phyloP scores from a whole-genome alignment of 2,113 vertebrate species.

The Cyanistes caeruleus region DNA sequence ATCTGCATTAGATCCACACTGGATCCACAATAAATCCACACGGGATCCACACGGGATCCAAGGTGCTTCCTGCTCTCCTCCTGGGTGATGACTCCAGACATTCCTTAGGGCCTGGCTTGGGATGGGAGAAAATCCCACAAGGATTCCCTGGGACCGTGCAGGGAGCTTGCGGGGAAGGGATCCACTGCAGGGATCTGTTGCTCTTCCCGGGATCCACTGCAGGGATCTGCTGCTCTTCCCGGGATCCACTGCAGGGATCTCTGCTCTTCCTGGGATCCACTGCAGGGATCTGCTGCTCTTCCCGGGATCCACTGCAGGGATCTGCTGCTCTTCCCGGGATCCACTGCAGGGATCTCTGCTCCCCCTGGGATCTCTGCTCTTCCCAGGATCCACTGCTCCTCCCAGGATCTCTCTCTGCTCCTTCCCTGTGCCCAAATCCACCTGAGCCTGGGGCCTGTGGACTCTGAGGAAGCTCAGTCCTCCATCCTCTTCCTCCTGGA shows the following conservation, averaged over 20 bases:
- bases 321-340: neutral
- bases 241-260: no score
- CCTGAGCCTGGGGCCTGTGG: rapidly evolving
- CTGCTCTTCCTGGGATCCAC: rapidly evolving
- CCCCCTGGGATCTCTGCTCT: no score
- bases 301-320: neutral
- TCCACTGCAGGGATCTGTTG: no score
- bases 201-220: no score
- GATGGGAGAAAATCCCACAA: rapidly evolving
- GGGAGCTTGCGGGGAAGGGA: neutral
- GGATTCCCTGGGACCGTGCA: neutral
- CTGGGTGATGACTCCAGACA: neutral
- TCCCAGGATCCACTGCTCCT: neutral
- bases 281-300: no score
- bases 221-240: no score
- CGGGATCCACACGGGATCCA: neutral
- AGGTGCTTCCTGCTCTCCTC: neutral
- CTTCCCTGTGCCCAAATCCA: neutral
- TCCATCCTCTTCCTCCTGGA: neutral
- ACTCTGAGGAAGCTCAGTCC: neutral
- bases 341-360: rapidly evolving
- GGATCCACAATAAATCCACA: no score
- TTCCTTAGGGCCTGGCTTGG: neutral
- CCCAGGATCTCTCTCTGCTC: rapidly evolving
- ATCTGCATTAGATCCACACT: no score